Conservation (phyloP, 2,888 invertebrate genomes). For the Trisateles emortualis region DNA sequence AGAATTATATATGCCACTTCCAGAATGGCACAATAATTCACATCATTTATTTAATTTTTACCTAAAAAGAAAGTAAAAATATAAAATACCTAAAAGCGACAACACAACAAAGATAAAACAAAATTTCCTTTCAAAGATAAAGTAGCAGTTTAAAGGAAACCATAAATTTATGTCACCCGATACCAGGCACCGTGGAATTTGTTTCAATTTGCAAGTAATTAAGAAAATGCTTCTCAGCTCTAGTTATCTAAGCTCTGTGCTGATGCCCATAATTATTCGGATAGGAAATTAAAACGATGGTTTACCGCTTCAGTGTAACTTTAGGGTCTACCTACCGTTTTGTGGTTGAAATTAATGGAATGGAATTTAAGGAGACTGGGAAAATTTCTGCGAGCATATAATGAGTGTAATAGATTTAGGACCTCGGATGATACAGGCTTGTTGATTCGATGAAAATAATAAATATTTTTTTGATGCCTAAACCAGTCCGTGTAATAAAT, state of each 20-base stretch:
- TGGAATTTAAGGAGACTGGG: slow-evolving; percentile 13
- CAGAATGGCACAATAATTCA: too few relatives aligned
- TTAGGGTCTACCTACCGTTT: slow-evolving; percentile 14
- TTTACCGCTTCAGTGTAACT: slow-evolving; percentile 3
- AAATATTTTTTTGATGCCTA: too few relatives aligned
- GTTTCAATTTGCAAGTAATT: slow-evolving; percentile 51
- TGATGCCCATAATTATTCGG: slow-evolving; percentile 47
- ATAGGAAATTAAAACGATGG: slow-evolving; percentile 44
- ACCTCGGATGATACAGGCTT: too few relatives aligned
- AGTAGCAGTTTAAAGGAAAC: slow-evolving; percentile 15
- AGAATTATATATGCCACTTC: too few relatives aligned
- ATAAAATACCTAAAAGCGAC: neutral
- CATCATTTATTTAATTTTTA: too few relatives aligned
- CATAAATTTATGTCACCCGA: slow-evolving; percentile 39
- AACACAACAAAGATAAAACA: slow-evolving; percentile 2
- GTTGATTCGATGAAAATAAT: too few relatives aligned
- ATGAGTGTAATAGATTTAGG: too few relatives aligned
- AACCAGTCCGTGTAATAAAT: too few relatives aligned
- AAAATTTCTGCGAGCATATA: too few relatives aligned
- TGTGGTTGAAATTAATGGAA: slow-evolving; percentile 28
- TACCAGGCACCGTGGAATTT: slow-evolving; percentile 33
- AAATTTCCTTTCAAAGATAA: slow-evolving; percentile 7
- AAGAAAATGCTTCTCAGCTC: slow-evolving; percentile 34
- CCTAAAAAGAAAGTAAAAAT: neutral
- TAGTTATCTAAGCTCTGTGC: slow-evolving; percentile 38